Evolutionary conservation across 1,140 invertebrate genomes (phyloP), one percentile per base, ranked within the genome.

Genomic region (Zaprionus kolodkinae): DNA sequence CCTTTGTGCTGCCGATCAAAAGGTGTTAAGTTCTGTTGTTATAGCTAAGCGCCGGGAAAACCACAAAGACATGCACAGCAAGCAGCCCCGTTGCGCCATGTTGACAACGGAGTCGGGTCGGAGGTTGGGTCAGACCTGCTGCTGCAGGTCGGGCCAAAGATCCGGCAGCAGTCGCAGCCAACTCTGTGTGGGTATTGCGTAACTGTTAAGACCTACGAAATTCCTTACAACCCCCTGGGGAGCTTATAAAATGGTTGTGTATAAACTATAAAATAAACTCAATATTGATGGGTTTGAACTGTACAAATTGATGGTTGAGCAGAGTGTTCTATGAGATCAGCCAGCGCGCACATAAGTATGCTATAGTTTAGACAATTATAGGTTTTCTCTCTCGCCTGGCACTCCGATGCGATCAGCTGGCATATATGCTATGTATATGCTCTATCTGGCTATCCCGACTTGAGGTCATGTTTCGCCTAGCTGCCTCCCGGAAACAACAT

Each of bases 1-100:
- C 40, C 61, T 67, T 57, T n/a, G 43, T 40, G 35, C 82, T 79
- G 82, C 82, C 84, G 83, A 87, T 87, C 83, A 87, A 84, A 88
- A 88, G 83, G 83, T 87, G 83, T 87, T 87, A 87, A 83, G 86
- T 83, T 88, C 56, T 80, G 80, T 88, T 87, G 83, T 87, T 83
- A 74, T 68, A 79, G 77, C 68, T 87, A 83, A 87, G 83, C 84
- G 80, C 84, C 62, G 60, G 74, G 72, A 74, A 75, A 79, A 77
- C 83, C 84, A 83, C 79, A 86, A 79, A 76, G 72, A 82, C 79
- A 86, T 79, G 72, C 65, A 79, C 66, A 61, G 67, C 72, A 75
- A 75, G 67, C 72, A 71, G 38, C 67, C 56, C 36, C 72, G 2
- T 21, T 21, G 21, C 21, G 64, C 27, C 72, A 59, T 56, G 67